Conservation (phyloP, 1,140 invertebrate genomes). For the Atta colombica region DNA sequence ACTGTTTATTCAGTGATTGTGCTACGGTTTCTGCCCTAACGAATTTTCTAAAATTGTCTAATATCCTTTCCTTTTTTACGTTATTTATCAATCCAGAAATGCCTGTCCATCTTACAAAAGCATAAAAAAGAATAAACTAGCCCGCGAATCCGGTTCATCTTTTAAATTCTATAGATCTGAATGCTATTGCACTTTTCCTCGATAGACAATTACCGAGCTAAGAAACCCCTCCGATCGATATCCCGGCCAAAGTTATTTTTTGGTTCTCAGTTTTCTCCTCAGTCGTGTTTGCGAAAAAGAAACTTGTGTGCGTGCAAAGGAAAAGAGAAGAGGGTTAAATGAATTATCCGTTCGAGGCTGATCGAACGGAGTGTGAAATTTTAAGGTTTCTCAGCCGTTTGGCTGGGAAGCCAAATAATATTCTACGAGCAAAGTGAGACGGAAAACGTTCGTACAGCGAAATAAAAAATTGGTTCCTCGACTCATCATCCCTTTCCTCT, state of each 20-base stretch:
- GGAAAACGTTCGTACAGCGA: not conserved
- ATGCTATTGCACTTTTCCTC: not conserved
- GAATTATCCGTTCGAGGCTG: slow-evolving; percentile 71
- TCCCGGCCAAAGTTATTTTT: not conserved
- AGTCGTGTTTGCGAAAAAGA: not conserved
- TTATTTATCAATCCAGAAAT: not conserved
- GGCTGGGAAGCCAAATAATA: slow-evolving; percentile 78
- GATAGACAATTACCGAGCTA: not conserved
- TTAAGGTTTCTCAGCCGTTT: slow-evolving; percentile 77
- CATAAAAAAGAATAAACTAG: not conserved
- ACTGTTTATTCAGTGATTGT: not conserved
- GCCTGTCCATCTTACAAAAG: not conserved
- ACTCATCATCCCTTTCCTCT: not conserved
- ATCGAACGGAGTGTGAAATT: slow-evolving; percentile 67
- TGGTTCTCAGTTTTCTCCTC: slow-evolving; percentile 37
- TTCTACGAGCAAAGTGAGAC: slow-evolving; percentile 57
- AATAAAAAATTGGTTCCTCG: not conserved
- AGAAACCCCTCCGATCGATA: not conserved
- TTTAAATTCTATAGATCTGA: not conserved
- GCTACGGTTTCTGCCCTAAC: not conserved
- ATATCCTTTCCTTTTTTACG: not conserved
- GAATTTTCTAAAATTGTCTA: not conserved
- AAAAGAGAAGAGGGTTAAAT: slow-evolving; percentile 18
- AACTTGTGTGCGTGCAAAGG: not conserved
- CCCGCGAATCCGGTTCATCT: fast-evolving